Evolutionary conservation across 2,113 vertebrate species (phyloP).

Genomic region (Opisthocomus hoazin): DNA sequence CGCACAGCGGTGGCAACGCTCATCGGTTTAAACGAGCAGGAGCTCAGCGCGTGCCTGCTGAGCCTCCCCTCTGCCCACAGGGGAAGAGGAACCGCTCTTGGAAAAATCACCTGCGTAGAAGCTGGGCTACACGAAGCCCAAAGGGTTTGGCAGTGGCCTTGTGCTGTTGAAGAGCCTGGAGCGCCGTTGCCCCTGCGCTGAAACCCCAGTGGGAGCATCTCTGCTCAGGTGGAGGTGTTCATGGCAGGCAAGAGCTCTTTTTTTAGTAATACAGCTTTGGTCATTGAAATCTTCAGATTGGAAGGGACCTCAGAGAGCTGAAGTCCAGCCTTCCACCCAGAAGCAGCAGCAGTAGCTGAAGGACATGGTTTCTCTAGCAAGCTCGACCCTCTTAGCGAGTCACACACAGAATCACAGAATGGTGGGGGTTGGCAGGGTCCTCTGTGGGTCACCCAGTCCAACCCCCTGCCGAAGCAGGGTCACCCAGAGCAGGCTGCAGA

Average conservation of each 20-base stretch:
- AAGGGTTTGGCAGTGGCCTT: background rate
- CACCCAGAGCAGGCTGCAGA: too few species aligned
- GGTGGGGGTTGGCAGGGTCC: too few species aligned
- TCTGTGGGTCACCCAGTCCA: too few species aligned
- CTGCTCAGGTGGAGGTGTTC: background rate
- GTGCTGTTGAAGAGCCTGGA: background rate
- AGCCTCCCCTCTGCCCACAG: background rate
- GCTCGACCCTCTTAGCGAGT: too few species aligned
- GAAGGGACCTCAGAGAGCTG: background rate
- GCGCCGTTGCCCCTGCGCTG: background rate
- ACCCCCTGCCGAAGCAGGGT: too few species aligned
- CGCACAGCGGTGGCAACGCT: too few species aligned
- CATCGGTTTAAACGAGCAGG: background rate
- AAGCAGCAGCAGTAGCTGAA: background rate
- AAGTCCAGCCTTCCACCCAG: background rate
- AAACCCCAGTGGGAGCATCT: background rate
- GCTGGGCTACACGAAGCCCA: background rate
- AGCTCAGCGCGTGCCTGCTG: background rate
- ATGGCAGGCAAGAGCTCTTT: background rate
- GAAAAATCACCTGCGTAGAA: rapidly evolving
- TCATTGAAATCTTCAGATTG: background rate
- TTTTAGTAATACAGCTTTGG: background rate
- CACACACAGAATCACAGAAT: too few species aligned
- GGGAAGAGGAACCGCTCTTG: background rate
- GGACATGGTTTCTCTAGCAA: background rate